Base-by-base conservation (phyloP, 2,797 vertebrate genomes). In the Coccyzus lansbergi region DNA sequence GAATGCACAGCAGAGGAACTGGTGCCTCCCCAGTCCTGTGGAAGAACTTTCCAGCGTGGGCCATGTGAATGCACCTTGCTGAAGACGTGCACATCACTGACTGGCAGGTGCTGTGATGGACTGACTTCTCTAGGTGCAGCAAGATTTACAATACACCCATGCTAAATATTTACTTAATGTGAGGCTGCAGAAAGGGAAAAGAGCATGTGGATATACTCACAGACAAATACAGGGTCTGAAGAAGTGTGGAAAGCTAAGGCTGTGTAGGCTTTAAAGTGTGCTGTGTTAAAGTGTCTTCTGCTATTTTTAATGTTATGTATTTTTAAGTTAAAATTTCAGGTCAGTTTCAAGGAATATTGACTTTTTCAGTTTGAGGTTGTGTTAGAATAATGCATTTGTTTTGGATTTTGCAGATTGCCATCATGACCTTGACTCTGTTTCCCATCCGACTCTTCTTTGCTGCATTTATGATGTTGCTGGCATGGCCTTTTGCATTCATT, bases 361-460 rank as follows among this genome's bases (percentile, higher is more conserved):
- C 12, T 48, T 56, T 63, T 93, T 68, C 59, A 70, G 33, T 74
- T 25, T 1, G 1, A 52, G 64, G 56, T 10, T 40, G 15, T 65
- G 24, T 82, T 60, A n/a, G 17, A 92, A 75, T 84, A 83, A 96
- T 21, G 28, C 4, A 7, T 83, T 56, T 72, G 34, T 62, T 67
- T 91, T 84, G 85, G 64, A 56, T 96, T 95, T 97, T 97, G 7
- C 98, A 99, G 99, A 98, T 99, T 89, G 98, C 98, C 22, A 94
- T 99, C 95, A 99, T 99, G 99, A 99, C 99, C 18, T 97, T 99
- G 97, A 99, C 99, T 4, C 97, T 99, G 49, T 99, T 99, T 96
- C 99, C 99, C 18, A 96, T 99, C 93, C 98, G 99, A 76, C 98
- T 99, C 34, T 98, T 99, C 91, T 97, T 99, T 12, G 99, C 99